Conservation (phyloP, 2,888 invertebrate species). For the Acleris literana region DNA sequence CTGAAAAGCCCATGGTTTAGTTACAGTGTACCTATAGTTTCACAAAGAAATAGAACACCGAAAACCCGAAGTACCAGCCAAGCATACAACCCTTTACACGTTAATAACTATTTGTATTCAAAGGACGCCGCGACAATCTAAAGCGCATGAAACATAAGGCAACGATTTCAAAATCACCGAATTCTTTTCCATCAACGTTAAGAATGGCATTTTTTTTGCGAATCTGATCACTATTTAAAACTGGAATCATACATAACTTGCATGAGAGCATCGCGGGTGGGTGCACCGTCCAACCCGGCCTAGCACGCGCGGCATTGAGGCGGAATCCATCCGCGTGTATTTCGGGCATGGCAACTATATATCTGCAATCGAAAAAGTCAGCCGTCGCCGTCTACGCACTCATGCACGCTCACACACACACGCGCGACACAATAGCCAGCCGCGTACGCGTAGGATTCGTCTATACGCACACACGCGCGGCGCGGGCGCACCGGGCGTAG, state of each 20-base stretch:
- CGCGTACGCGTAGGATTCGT: slow-evolving; percentile 43
- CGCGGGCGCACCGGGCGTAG: slow-evolving; percentile 65
- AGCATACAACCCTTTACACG: too few relatives aligned
- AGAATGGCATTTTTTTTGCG: slow-evolving; percentile 3
- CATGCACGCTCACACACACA: slow-evolving; percentile 58
- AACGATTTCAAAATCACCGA: too few relatives aligned
- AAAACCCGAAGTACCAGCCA: too few relatives aligned
- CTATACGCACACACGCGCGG: slow-evolving; percentile 52
- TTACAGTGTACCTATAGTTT: too few relatives aligned
- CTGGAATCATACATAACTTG: slow-evolving; percentile 20
- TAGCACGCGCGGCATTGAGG: slow-evolving; percentile 62
- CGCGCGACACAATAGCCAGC: slow-evolving; percentile 66
- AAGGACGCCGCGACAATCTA: too few relatives aligned
- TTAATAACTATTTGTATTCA: too few relatives aligned
- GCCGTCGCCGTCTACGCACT: slow-evolving; percentile 64
- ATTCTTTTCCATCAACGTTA: not conserved
- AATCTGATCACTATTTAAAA: slow-evolving; percentile 23
- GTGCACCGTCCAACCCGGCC: slow-evolving; percentile 19
- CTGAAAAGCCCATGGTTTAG: too few relatives aligned
- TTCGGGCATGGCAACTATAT: slow-evolving; percentile 79
- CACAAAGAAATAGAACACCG: too few relatives aligned
- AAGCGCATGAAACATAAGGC: too few relatives aligned
- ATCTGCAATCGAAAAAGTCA: slow-evolving; percentile 77
- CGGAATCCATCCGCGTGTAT: slow-evolving; percentile 76
- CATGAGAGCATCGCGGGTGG: slow-evolving; percentile 31